Percentiles rank a stretch among this genome's conserved stretches.
phyloP scores from a whole-genome alignment of 2,113 vertebrate genomes.

The Etia nguti region DNA sequence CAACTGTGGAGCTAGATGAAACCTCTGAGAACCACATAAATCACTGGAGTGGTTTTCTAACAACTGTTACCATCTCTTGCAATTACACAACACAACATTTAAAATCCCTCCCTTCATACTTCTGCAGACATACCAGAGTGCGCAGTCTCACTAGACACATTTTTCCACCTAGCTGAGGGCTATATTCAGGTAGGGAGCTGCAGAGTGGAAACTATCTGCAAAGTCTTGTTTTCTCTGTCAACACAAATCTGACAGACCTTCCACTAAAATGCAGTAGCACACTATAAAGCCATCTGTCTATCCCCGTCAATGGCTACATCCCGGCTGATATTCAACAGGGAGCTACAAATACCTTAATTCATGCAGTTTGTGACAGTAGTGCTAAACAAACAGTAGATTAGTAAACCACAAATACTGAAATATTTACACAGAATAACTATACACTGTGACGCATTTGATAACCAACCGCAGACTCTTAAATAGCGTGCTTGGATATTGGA shows the following conservation, averaged over 20 bases:
- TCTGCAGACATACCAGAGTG: neutral
- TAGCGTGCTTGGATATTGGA: neutral
- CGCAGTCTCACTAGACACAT: slow-evolving; percentile 42
- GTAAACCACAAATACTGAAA: slow-evolving; percentile 30
- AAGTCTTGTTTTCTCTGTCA: slow-evolving; percentile 68
- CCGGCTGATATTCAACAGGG: neutral
- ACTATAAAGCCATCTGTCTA: slow-evolving; percentile 13
- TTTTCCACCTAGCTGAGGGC: slow-evolving; percentile 56
- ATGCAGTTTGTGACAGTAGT: slow-evolving; percentile 7
- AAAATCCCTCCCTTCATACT: neutral
- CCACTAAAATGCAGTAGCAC: slow-evolving; percentile 36
- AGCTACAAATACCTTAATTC: slow-evolving; percentile 12
- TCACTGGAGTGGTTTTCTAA: neutral
- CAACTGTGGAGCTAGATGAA: neutral
- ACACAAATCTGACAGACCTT: slow-evolving; percentile 47
- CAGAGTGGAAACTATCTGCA: slow-evolving; percentile 64
- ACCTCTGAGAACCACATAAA: neutral
- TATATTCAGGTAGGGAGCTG: slow-evolving; percentile 47
- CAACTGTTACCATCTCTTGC: neutral
- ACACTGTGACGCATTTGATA: neutral
- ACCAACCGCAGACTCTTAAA: neutral
- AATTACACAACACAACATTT: slow-evolving; percentile 13
- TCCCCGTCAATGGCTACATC: slow-evolving; percentile 1
- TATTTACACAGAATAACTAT: slow-evolving; percentile 28
- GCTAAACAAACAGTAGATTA: slow-evolving; percentile 30